phyloP scores from a whole-genome alignment of 1,140 invertebrate genomes.

The Branchinecta lynchi region DNA sequence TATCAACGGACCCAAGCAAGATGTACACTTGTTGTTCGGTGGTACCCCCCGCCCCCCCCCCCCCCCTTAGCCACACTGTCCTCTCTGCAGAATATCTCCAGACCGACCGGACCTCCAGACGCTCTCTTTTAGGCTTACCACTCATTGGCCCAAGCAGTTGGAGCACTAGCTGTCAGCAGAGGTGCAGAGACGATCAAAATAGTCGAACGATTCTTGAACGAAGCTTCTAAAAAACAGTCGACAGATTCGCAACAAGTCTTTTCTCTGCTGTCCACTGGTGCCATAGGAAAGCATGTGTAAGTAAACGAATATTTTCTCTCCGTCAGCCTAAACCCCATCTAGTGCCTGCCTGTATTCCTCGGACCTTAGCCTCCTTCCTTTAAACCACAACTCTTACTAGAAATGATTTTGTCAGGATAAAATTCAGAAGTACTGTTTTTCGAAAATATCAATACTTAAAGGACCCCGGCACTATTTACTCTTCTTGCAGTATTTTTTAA shows the following conservation, averaged over 20 bases:
- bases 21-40: no score
- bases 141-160: conserved; percentile 86
- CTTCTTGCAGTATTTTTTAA: no score
- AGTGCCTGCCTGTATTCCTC: no score
- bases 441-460: no score
- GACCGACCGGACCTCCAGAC: no score
- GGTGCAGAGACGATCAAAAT: conserved; percentile 54
- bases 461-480: no score
- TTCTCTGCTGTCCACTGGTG: conserved; percentile 79
- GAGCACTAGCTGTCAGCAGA: conserved; percentile 63
- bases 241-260: conserved; percentile 74
- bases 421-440: neutral
- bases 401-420: no score
- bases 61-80: no score
- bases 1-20: no score
- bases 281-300: conserved; percentile 86
- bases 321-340: no score
- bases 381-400: conserved; percentile 16
- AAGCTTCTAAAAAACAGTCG: conserved; percentile 43
- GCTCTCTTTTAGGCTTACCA: conserved; percentile 52
- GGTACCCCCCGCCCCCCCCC: no score
- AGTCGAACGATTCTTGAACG: conserved; percentile 66
- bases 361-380: neutral
- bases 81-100: no score
- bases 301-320: conserved; percentile 27